phyloP scores from a whole-genome alignment of 2,888 invertebrate species.

The Leptopterna dolabrata region DNA sequence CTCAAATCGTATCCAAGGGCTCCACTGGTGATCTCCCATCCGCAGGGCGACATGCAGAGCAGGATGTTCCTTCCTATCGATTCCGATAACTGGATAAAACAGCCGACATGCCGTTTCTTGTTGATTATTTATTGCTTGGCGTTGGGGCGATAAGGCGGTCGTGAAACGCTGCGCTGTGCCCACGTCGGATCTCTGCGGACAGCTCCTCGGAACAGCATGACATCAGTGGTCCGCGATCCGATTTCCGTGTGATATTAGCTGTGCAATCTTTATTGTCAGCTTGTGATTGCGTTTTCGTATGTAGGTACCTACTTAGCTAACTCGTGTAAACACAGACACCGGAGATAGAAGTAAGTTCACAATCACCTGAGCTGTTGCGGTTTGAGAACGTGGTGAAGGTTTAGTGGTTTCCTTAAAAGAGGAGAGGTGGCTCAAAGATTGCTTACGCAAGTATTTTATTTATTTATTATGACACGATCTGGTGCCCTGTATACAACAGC shows the following conservation, averaged over 20 bases:
- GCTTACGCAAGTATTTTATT: too few relatives aligned
- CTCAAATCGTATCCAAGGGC: too few relatives aligned
- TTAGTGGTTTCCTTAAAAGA: neutral
- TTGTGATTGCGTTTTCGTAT: neutral
- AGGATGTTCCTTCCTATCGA: neutral
- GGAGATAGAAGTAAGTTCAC: neutral
- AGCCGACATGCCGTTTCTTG: neutral
- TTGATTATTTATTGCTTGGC: neutral
- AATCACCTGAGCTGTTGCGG: neutral
- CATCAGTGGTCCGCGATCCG: neutral
- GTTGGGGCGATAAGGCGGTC: neutral
- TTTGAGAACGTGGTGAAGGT: neutral
- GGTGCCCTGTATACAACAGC: too few relatives aligned
- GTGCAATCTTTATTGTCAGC: neutral
- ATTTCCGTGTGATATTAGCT: neutral
- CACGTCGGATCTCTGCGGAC: neutral
- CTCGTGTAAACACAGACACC: neutral
- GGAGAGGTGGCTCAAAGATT: neutral
- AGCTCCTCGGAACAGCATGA: neutral
- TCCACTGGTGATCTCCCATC: neutral
- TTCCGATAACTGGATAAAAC: neutral
- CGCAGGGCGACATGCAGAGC: neutral
- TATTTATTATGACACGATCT: too few relatives aligned
- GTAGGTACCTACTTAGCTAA: too few relatives aligned
- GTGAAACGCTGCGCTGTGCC: neutral